These are phyloP conservation scores for Girardinichthys multiradiatus DNA, from an alignment of 2,113 vertebrate genomes.

Conservation along the genomic window DNA sequence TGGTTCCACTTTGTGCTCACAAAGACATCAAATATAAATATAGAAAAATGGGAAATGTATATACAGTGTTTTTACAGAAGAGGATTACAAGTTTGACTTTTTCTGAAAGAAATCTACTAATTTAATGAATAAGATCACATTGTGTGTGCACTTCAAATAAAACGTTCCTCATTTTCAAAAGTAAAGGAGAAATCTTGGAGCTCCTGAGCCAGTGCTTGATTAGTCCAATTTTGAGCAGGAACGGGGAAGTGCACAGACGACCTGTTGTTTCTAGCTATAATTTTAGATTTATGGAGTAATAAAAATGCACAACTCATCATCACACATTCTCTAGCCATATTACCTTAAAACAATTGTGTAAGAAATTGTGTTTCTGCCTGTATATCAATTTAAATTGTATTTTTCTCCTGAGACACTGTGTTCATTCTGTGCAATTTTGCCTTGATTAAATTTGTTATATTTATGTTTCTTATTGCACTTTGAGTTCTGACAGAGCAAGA, in stretches of 20 bases:
- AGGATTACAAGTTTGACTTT: too few species aligned
- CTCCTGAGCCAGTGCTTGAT: background rate
- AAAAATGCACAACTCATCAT: background rate
- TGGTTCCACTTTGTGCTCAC: too few species aligned
- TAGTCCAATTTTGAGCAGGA: background rate
- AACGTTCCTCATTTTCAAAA: background rate
- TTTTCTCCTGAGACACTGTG: background rate
- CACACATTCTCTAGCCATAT: background rate
- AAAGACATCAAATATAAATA: too few species aligned
- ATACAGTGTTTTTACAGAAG: too few species aligned
- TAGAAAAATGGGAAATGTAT: too few species aligned
- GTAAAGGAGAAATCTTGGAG: background rate
- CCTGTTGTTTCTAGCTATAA: background rate
- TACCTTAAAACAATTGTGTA: background rate
- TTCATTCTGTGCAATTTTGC: background rate
- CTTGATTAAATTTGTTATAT: background rate
- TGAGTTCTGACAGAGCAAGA: background rate
- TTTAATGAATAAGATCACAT: too few species aligned
- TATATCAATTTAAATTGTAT: background rate
- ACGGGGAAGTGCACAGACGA: background rate
- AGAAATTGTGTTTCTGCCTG: background rate
- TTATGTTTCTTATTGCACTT: background rate
- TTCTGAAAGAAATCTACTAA: too few species aligned
- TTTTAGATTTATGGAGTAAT: background rate
- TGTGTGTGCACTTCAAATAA: background rate